Evolutionary conservation across 2,797 vertebrate genomes (phyloP), one percentile per base, ranked within the genome.

Genomic region (Hoplostethus atlanticus): DNA sequence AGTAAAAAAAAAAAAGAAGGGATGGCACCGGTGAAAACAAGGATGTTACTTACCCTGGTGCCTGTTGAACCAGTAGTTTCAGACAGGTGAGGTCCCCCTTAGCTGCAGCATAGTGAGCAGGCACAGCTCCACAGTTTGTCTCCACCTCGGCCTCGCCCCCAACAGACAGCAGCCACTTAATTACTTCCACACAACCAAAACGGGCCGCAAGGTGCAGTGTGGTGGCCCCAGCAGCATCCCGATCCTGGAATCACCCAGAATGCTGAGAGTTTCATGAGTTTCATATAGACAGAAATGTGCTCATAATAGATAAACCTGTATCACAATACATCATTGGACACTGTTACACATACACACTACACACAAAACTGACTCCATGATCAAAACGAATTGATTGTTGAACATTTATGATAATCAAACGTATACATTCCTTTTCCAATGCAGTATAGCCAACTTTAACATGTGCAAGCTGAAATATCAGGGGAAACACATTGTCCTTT

Each of bases 21-120:
- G 11, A 54, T 34, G 54, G 12, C 10, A 56, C 17, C 12, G 2
- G 5, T 3, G 5, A 34, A 55, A 21, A 13, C 34, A 3, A 1
- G 1, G 10, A 10, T 0, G 13, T 53, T 40, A 72, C 88, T 84
- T 88, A 96, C 96, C 94, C 80, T 10, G 92, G 79, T 15, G 93
- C 87, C 15, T 92, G 91, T 0, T 83, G 84, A 1, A 93, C 21
- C 47, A 97, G 94, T 6, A 96, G 91, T 72, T 95, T 94, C 65
- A 97, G 86, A 79, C 95, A 95, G 68, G 89, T 89, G 17, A 96
- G 94, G 78, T 96, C 93, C 2, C 96, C 96, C 2, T 91, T 95
- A 67, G 94, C 94, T 0, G 96, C 95, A 0, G 96, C 94, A 0
- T 96, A 97, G 90, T 97, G 96, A 64, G 95, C 94, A 0, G 96